A percentile compares a stretch with the other conserved stretches of the same genome.
These are phyloP conservation scores for Lordiphosa collinella DNA, from an alignment of 1,140 invertebrate species.

Conservation along the genomic window DNA sequence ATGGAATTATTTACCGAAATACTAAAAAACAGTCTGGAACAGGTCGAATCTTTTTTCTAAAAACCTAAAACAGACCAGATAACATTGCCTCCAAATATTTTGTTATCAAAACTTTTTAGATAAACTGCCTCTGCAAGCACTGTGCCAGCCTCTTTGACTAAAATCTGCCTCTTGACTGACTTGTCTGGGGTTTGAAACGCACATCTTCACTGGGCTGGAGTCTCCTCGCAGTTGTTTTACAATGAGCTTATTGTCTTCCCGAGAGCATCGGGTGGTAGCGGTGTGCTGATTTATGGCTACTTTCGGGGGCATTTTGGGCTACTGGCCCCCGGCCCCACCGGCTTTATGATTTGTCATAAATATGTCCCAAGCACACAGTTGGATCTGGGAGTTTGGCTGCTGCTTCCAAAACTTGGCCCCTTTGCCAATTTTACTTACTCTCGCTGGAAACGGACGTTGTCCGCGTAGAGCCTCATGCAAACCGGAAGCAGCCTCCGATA, in stretches of 20 bases:
- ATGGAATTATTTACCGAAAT: too few species aligned
- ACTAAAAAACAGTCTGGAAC: too few species aligned
- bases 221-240: neutral
- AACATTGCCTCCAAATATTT: too few species aligned
- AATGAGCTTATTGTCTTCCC: neutral
- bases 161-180: slow-evolving; percentile 49
- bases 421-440: slow-evolving; percentile 68
- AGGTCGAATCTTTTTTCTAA: too few species aligned
- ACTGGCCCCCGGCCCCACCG: slow-evolving; percentile 24
- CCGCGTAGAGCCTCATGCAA: slow-evolving; percentile 87
- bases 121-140: neutral
- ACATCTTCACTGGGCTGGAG: too few species aligned
- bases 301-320: slow-evolving; percentile 47
- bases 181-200: slow-evolving; percentile 4
- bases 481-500: slow-evolving; percentile 87
- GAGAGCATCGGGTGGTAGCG: slow-evolving; percentile 13
- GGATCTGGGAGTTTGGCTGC: neutral
- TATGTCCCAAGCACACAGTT: slow-evolving; percentile 49
- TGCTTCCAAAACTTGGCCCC: neutral
- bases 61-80: too few species aligned
- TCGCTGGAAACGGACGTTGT: slow-evolving; percentile 84
- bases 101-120: too few species aligned
- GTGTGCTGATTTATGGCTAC: slow-evolving; percentile 68
- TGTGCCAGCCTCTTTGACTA: neutral
- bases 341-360: slow-evolving; percentile 76